Base-by-base conservation (phyloP, 2,113 vertebrate genomes). In the Chaetodon trifascialis region DNA sequence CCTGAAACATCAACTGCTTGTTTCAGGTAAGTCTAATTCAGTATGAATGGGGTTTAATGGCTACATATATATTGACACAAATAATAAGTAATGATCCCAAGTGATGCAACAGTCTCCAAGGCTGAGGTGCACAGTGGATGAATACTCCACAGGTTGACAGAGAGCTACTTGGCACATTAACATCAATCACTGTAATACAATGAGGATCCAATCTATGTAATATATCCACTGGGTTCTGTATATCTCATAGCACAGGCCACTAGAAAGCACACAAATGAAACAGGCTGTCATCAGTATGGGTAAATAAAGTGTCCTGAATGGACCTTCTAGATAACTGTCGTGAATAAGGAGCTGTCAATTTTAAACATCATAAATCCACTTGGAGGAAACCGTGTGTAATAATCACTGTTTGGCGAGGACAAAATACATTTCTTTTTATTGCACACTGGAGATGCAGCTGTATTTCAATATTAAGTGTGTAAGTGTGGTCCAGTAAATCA, bases 51-150 rank as follows among this genome's bases (percentile, higher is more conserved):
- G 4, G 51, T 23, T 73, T 21, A 34, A 44, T n/a, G 36, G 34
- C n/a, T 36, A 40, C 1, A 25, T n/a, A 17, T 25, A 56, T 17
- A 56, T 12, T 51, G 52, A 66, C 71, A 70, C 47, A 25, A 70
- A 71, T 60, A 59, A 9, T 66, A 54, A 58, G 12, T 66, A 54
- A 58, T 73, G 62, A 2, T 16, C 63, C 46, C n/a, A 44, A 66
- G 30, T 76, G 15, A 60, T 72, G 47, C 72, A 67, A 16, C 16
- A 68, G 62, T 46, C 49, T 56, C 47, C 42, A 54, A n/a, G 30
- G 40, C 55, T 85, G 14, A 77, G 62, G 62, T 68, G 62, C 44
- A n/a, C 15, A 76, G 46, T 25, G 54, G 66, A 66, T 47, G 58
- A 36, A 46, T 44, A 66, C 58, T 60, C 19, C n/a, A 60, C 38